These are phyloP conservation scores for Tachysurus vachellii DNA, from an alignment of 2,113 vertebrate species.

Conservation along the genomic window DNA sequence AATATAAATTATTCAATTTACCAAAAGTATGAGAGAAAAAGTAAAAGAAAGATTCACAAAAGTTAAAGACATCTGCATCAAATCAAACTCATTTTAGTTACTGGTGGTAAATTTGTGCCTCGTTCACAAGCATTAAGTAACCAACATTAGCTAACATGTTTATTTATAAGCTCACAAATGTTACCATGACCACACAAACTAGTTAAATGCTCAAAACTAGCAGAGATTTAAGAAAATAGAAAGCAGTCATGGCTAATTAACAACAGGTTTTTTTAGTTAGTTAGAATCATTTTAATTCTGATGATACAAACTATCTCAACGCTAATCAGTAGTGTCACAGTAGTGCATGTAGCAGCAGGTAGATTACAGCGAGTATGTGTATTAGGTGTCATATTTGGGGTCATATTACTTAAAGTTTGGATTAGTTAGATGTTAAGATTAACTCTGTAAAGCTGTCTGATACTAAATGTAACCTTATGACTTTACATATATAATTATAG, in stretches of 20 bases:
- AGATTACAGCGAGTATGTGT: background rate
- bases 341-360: background rate
- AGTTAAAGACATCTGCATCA: background rate
- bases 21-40: background rate
- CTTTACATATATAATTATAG: background rate
- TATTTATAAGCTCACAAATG: background rate
- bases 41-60: background rate
- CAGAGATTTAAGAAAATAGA: background rate
- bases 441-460: background rate
- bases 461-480: background rate
- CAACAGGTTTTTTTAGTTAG: background rate
- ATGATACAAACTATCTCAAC: background rate
- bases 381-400: background rate
- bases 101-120: background rate
- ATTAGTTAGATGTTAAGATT: background rate
- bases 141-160: background rate
- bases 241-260: background rate
- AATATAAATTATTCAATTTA: background rate
- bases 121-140: background rate
- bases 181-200: background rate
- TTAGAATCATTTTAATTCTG: background rate
- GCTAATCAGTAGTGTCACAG: background rate
- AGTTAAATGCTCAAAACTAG: background rate
- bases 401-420: background rate
- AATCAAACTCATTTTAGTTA: background rate